Conservation (phyloP, 1,140 invertebrate genomes). For the Euglossa dilemma region DNA sequence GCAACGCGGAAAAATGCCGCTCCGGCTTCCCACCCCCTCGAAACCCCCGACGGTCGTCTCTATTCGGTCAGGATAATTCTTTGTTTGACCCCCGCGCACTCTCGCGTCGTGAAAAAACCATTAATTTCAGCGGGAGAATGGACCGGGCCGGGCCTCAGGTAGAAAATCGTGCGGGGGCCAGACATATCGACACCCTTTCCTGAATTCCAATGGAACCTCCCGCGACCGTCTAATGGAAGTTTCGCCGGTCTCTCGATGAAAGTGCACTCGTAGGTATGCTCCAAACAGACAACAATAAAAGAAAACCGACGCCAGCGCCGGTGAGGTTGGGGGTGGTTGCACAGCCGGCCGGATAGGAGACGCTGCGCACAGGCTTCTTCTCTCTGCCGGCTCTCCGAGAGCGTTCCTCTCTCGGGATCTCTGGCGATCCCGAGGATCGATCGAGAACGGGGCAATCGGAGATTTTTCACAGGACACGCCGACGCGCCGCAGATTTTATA, state of each 20-base stretch:
- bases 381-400: neutral
- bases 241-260: conserved; percentile 59
- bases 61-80: conserved; percentile 62
- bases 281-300: conserved; percentile 62
- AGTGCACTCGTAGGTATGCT: conserved; percentile 52
- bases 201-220: conserved; percentile 63
- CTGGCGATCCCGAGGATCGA: neutral
- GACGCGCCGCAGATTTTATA: neutral
- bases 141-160: conserved; percentile 60
- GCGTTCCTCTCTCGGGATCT: neutral
- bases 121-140: conserved; percentile 66
- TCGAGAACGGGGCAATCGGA: neutral
- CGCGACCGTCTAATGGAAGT: conserved; percentile 66
- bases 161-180: conserved; percentile 64
- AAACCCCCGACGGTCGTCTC: conserved; percentile 11
- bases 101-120: conserved; percentile 62
- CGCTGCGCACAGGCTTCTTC: neutral
- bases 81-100: conserved; percentile 67
- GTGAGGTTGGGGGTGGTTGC: neutral
- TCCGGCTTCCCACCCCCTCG: conserved; percentile 7
- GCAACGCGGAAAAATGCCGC: conserved; percentile 65
- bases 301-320: conserved; percentile 14
- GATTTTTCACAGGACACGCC: neutral
- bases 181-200: conserved; percentile 70
- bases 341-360: neutral